Evolutionary conservation across 2,113 vertebrate species (phyloP).

Genomic region (Tragelaphus scriptus): DNA sequence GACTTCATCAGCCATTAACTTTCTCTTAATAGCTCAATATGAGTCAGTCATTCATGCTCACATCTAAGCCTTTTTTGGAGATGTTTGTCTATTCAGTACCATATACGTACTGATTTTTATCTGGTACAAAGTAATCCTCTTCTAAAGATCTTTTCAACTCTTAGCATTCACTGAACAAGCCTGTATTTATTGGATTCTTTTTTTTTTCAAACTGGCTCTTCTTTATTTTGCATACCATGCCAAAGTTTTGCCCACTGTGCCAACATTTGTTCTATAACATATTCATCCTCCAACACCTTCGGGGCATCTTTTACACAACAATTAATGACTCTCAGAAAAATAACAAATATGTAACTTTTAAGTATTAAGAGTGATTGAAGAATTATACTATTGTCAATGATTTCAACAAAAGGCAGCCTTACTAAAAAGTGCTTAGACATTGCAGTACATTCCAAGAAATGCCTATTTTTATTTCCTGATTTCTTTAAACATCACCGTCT

Average conservation of each 20-base stretch:
- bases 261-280: constrained; percentile 48
- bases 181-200: constrained; percentile 20
- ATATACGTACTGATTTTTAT: constrained; percentile 11
- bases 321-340: constrained; percentile 36
- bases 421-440: not conserved
- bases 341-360: constrained; percentile 14
- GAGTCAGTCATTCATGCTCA: not conserved
- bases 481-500: not conserved
- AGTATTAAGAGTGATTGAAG: constrained; percentile 28
- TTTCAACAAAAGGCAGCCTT: constrained; percentile 15
- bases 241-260: not conserved
- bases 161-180: constrained; percentile 32
- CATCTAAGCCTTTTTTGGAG: not conserved
- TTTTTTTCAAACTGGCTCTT: not conserved
- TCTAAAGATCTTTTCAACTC: constrained; percentile 19
- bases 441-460: not conserved
- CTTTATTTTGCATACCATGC: constrained; percentile 12
- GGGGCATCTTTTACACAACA: constrained; percentile 9
- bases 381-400: constrained; percentile 23
- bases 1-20: not conserved
- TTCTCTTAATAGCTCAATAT: constrained; percentile 1
- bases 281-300: constrained; percentile 26
- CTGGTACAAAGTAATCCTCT: not conserved
- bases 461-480: not conserved
- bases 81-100: constrained; percentile 16